A percentile compares a stretch with the other conserved stretches of the same genome.
These are phyloP conservation scores for Picus viridis DNA, from an alignment of 2,797 vertebrate genomes.

Conservation along the genomic window DNA sequence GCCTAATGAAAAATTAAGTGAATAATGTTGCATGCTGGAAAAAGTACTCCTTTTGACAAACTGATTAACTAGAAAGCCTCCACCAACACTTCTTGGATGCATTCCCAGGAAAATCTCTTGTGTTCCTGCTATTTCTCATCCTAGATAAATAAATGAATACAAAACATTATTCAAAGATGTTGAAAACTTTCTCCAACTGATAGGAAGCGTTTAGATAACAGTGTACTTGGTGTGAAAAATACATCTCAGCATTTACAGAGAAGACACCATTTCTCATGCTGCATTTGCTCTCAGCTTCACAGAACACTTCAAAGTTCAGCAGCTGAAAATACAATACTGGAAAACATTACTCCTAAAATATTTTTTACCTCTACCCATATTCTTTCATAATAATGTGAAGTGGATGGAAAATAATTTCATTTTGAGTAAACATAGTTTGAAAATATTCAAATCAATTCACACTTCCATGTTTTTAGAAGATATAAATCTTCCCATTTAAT, in stretches of 20 bases:
- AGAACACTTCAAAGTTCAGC: background rate
- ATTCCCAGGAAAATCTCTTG: background rate
- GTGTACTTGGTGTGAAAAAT: background rate
- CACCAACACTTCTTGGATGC: background rate
- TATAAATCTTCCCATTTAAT: background rate
- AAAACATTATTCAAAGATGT: slow-evolving; percentile 15
- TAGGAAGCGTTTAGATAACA: background rate
- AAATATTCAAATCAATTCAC: background rate
- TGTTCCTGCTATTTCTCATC: background rate
- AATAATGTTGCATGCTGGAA: background rate
- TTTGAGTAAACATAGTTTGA: background rate
- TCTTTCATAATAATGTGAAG: background rate
- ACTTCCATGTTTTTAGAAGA: background rate
- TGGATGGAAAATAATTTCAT: background rate
- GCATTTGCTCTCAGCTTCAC: background rate
- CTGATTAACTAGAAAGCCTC: slow-evolving; percentile 22
- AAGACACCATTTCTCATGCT: background rate
- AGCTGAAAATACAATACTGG: background rate
- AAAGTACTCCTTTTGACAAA: slow-evolving; percentile 30
- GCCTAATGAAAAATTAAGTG: slow-evolving; percentile 24
- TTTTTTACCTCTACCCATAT: background rate
- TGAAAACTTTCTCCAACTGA: slow-evolving; percentile 49
- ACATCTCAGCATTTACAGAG: background rate
- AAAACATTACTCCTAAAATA: background rate
- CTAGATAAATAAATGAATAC: slow-evolving; percentile 15